A percentile compares a stretch with the other conserved stretches of the same genome.
Evolutionary conservation across 2,888 invertebrate genomes (phyloP).

Genomic region (Gastrophysa polygoni): DNA sequence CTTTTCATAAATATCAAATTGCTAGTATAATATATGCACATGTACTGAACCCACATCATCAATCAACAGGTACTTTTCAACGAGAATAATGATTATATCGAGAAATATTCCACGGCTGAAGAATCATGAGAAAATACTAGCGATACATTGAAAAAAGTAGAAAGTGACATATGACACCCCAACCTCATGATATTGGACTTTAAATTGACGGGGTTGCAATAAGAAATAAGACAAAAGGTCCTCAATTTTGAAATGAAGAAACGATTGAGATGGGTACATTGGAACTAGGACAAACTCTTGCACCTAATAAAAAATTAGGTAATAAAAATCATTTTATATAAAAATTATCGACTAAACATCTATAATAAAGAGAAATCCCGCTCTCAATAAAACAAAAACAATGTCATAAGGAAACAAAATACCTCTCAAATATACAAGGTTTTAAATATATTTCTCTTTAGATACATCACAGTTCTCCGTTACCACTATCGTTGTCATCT

Average conservation of each 20-base stretch:
- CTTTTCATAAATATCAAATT: no score
- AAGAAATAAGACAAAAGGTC: background rate
- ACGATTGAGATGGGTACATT: background rate
- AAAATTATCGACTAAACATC: background rate
- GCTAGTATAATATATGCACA: no score
- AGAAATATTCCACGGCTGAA: no score
- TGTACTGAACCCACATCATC: no score
- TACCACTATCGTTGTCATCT: slow-evolving; percentile 90
- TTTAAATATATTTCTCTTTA: slow-evolving; percentile 20
- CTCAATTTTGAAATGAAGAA: background rate
- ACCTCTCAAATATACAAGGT: background rate
- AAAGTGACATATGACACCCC: no score
- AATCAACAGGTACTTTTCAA: no score
- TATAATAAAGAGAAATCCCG: background rate
- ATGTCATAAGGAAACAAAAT: background rate
- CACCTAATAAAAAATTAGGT: background rate
- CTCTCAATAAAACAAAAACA: background rate
- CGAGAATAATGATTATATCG: no score
- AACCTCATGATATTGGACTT: background rate
- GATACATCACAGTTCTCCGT: slow-evolving; percentile 83
- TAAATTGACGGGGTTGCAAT: background rate
- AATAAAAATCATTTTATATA: background rate
- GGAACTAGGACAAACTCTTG: background rate
- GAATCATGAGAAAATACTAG: no score
- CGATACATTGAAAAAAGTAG: no score